phyloP scores from a whole-genome alignment of 2,113 vertebrate species.

The Ellobius talpinus region DNA sequence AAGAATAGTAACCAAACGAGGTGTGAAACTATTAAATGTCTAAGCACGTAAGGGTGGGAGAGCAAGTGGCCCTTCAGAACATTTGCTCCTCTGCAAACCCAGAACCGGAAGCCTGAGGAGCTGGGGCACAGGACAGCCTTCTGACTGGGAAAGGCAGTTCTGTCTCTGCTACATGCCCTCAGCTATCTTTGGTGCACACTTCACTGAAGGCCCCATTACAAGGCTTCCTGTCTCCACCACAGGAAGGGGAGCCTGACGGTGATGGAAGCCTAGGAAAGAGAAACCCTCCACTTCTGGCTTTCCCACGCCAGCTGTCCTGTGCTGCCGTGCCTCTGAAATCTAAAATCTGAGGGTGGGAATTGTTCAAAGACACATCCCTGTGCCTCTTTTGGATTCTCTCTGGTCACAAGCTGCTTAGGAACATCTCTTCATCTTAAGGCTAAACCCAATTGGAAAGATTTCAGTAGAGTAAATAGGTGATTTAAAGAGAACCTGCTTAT shows the following conservation, averaged over 20 bases:
- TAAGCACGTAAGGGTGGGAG: background rate
- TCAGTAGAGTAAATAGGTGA: constrained; percentile 50
- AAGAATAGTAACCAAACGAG: background rate
- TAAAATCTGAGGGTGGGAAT: too few species aligned
- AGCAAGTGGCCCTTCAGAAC: rapidly evolving
- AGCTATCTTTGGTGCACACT: too few species aligned
- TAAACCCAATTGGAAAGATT: constrained; percentile 36
- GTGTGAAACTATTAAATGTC: background rate
- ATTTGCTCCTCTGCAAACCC: background rate
- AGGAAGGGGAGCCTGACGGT: background rate
- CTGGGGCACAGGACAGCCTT: background rate
- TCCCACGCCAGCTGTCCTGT: background rate
- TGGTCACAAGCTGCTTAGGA: background rate
- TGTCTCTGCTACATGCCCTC: background rate
- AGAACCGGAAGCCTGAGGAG: background rate
- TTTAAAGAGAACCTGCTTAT: constrained; percentile 35
- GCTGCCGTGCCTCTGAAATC: background rate
- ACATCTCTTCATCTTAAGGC: background rate
- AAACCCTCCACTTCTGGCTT: rapidly evolving
- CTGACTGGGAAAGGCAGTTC: background rate
- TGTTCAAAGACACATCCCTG: background rate
- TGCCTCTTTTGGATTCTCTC: background rate
- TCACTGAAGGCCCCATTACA: background rate
- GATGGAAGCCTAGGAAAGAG: background rate
- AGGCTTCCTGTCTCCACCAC: background rate